A percentile compares a stretch with the other conserved stretches of the same genome.
Evolutionary conservation across 1,140 invertebrate genomes (phyloP).

Genomic region (Pseudobourletiella spinata): DNA sequence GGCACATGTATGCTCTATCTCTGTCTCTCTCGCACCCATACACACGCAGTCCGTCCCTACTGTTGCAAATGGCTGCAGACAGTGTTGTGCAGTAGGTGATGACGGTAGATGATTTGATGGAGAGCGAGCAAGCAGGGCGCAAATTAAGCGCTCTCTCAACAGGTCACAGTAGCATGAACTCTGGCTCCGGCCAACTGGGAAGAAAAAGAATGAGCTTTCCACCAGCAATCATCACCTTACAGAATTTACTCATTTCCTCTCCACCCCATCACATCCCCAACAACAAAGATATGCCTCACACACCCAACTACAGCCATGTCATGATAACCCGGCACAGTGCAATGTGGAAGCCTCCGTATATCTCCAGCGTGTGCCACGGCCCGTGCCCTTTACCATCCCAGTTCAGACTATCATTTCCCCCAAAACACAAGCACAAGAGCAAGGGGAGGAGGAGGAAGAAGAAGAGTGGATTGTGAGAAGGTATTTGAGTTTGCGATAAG

Average conservation of each 20-base stretch:
- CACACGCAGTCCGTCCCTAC: not conserved
- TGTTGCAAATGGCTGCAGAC: not conserved
- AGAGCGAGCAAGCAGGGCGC: too few species aligned
- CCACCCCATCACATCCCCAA: too few species aligned
- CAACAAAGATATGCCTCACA: too few species aligned
- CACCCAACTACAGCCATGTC: too few species aligned
- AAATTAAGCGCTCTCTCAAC: not conserved
- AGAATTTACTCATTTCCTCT: too few species aligned
- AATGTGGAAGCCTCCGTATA: too few species aligned
- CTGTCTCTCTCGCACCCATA: not conserved
- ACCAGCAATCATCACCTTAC: not conserved
- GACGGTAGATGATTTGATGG: conserved; percentile 1
- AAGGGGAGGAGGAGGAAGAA: not conserved
- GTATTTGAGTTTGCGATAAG: not conserved
- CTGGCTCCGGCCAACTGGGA: too few species aligned
- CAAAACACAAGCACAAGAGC: not conserved
- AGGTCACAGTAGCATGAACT: not conserved
- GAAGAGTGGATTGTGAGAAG: not conserved
- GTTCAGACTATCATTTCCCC: too few species aligned
- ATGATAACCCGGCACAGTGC: too few species aligned
- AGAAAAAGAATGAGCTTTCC: conserved; percentile 1
- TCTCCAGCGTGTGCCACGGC: too few species aligned
- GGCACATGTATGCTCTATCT: not conserved
- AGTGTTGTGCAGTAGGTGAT: not conserved
- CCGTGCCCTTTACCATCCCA: too few species aligned